Percentiles rank a stretch among this genome's conserved stretches.
These are phyloP conservation scores for Gymnopithys bicolor DNA, from an alignment of 2,797 vertebrate species.

Conservation along the genomic window DNA sequence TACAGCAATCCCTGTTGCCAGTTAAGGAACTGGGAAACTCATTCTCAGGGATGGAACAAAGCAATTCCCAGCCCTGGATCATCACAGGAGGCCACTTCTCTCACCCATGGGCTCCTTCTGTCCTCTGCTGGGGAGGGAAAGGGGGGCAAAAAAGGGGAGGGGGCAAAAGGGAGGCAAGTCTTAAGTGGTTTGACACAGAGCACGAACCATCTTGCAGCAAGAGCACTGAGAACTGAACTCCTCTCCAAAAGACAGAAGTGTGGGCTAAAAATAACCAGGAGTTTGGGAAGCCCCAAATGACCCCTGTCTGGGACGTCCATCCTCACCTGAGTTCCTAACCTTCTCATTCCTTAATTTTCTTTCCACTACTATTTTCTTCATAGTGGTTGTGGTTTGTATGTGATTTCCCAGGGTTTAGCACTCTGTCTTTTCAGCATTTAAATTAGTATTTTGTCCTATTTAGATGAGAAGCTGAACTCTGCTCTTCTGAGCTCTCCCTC, in stretches of 20 bases:
- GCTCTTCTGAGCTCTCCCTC: not conserved
- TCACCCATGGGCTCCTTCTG: not conserved
- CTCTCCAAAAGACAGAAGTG: not conserved
- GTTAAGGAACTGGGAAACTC: not conserved
- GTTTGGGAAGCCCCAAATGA: not conserved
- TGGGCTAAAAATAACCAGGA: fast-evolving
- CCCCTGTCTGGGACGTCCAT: not conserved
- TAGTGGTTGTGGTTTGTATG: not conserved
- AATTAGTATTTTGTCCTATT: not conserved
- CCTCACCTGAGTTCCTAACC: not conserved
- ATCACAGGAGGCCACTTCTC: not conserved
- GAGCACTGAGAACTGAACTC: not conserved
- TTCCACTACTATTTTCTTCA: not conserved
- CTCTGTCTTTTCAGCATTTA: not conserved
- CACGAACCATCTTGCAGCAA: not conserved
- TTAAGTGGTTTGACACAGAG: not conserved
- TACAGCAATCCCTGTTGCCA: not conserved
- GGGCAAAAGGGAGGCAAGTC: no score
- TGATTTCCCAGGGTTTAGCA: not conserved
- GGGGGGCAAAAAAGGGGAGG: no score
- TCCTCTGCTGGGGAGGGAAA: not conserved
- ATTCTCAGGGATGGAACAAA: not conserved
- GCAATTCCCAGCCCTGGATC: not conserved
- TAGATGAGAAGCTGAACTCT: not conserved
- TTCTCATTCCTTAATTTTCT: not conserved